Evolutionary conservation across 2,113 vertebrate genomes (phyloP), one percentile per base, ranked within the genome.

Genomic region (Blennius ocellaris): DNA sequence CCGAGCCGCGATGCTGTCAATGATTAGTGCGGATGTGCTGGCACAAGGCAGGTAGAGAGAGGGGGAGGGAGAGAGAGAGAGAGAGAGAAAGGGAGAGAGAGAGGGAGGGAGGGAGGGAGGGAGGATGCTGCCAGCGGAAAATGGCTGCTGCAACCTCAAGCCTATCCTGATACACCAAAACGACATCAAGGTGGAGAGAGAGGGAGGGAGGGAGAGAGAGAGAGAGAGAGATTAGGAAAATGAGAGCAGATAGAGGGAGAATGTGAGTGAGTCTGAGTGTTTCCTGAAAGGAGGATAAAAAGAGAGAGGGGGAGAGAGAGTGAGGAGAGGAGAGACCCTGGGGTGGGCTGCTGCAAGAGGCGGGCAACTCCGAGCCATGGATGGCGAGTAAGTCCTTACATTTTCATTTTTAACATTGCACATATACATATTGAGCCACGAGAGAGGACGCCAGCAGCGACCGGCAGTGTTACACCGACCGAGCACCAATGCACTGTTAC

Each of bases 61-160:
- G 84, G 52, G 76, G 53, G 68, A 41, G 74, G 44, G 67, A 43
- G 61, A 17, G 50, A 15, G 62, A 69, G 80, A 40, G 76, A 17
- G 72, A n/a, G 68, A 9, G 83, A 67, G 78, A 40, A 61, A 30
- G 81, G 54, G 70, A 50, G 64, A 39, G 68, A 14, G 77, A 75
- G 82, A 39, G 79, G 73, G 80, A 45, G 69, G 72, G 81, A 50
- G 81, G 76, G 89, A 83, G 86, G 78, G 93, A 92, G 91, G 90
- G 88, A 91, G 88, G 92, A 92, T 90, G 93, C 90, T 94, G 92
- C 92, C 92, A 92, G 93, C 90, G 93, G 93, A 94, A 95, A 94
- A 95, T 95, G 94, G 94, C 94, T 94, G 93, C 93, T 95, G 91
- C 92, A 93, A 92, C 91, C 89, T 93, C 90, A 86, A 94, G 91